Evolutionary conservation across 2,797 vertebrate species (phyloP), one percentile per base, ranked within the genome.

Genomic region (Ceryle rudis): DNA sequence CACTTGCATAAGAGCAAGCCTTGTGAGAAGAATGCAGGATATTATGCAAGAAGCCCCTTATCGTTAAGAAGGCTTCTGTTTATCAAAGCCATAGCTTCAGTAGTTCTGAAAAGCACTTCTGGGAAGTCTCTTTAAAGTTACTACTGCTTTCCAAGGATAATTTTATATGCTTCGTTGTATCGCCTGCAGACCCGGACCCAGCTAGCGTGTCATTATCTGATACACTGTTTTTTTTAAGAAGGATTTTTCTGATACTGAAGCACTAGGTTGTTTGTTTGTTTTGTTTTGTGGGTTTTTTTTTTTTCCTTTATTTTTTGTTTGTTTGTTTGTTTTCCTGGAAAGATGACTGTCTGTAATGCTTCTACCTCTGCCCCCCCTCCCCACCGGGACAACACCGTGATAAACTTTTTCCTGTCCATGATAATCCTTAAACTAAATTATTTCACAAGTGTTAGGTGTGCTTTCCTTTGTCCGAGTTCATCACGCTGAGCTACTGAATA

Each of bases 11-110:
- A 95, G 91, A 95, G 87, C 83, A 91, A 26, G 78, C 47, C 71
- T 94, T 95, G 91, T 70, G 94, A 97, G 92, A 91, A 90, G 60
- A 95, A 96, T 89, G 71, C 14, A 89, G 89, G 86, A 87, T 96
- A 95, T 95, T 94, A 87, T 89, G 65, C 39, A 66, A 86, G 96
- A 73, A 90, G 66, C 41, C 29, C 90, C 71, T 90, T 93, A 73
- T 67, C 2, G 6, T 95, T 85, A 93, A 95, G 93, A 90, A 86
- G 65, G 69, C 89, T 96, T 95, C 81, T 75, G 69, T 95, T 95
- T 93, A 72, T 94, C 93, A 78, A 86, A 96, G 83, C 52, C 42
- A 14, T 2, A 5, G 93, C 83, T 93, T 93, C 90, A 84, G 84
- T 47, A 88, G 66, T 89, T 95, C 93, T 93, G 86, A 95, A 90